Base-by-base conservation (phyloP, 2,797 vertebrate genomes). In the Limosa lapponica region DNA sequence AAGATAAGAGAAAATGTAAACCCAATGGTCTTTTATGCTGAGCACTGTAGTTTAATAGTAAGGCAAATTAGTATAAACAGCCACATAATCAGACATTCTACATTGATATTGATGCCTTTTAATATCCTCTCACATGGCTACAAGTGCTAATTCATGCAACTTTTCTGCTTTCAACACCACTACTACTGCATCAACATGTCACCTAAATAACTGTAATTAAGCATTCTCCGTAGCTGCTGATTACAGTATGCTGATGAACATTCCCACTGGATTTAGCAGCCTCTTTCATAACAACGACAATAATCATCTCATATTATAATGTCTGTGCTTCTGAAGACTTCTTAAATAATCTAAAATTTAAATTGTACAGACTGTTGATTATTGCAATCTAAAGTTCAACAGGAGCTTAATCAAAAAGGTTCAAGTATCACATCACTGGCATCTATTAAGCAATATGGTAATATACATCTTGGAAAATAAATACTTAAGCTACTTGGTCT, bases 141-240 rank as follows among this genome's bases (percentile, higher is more conserved):
- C 44, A 84, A 96, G 95, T 92, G 67, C 58, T 98, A 97, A 98
- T 97, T 95, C 95, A 92, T 89, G 82, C 84, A 97, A 95, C 89
- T 85, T 97, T 97, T 97, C 93, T 95, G 95, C 93, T 98, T 97
- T 97, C 96, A 95, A 32, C 90, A 93, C 64, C 90, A 69, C 88
- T 90, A 89, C 96, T 90, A 95, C 95, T 96, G 89, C 94, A 97
- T 98, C 97, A 98, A 97, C 95, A 96, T 98, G 97, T 97, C 97
- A 98, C 93, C 97, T 98, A 98, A 98, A 98, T 98, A 98, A 97
- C 97, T 96, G 86, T 98, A 98, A 98, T 98, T 98, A 98, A 96
- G 86, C 95, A 97, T 98, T 98, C 96, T 97, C 96, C 64, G 66
- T 93, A 81, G 93, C 82, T 97, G 91, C 94, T 98, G 98, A 98